A percentile compares a stretch with the other conserved stretches of the same genome.
Conservation (phyloP, 2,888 invertebrate genomes). For the Meiosimyza platycephala region DNA sequence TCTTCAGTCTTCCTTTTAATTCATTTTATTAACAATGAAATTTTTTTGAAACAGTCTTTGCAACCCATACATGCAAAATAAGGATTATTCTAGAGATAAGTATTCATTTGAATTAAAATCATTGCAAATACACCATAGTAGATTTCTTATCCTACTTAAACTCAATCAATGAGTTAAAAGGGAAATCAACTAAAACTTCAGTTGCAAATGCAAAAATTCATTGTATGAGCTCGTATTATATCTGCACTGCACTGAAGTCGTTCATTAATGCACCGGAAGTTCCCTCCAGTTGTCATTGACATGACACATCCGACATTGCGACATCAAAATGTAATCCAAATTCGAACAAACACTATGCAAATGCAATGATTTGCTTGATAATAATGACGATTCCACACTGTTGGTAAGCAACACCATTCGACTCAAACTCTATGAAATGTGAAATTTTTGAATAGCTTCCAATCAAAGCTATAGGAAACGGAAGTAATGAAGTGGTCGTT, state of each 20-base stretch:
- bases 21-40: too few relatives aligned
- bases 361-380: not conserved
- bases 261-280: constrained; percentile 32
- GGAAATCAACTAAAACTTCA: constrained; percentile 5
- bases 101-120: too few relatives aligned
- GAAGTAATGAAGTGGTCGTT: constrained; percentile 34
- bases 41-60: too few relatives aligned
- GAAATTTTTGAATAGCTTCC: constrained; percentile 30
- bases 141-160: not conserved
- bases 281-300: constrained; percentile 17
- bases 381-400: not conserved
- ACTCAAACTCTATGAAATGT: constrained; percentile 20
- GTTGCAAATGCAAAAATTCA: not conserved
- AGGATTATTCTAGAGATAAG: too few relatives aligned
- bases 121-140: not conserved
- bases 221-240: not conserved
- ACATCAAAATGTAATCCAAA: not conserved
- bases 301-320: constrained; percentile 15
- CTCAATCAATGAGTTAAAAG: not conserved
- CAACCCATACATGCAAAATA: too few relatives aligned
- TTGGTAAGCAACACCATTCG: not conserved
- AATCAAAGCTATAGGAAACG: constrained; percentile 37
- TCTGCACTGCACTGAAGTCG: constrained; percentile 17
- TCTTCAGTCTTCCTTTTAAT: too few relatives aligned
- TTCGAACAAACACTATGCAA: not conserved